Percentiles rank a stretch among this genome's conserved stretches.
These are phyloP conservation scores for Cantharis rufa DNA, from an alignment of 2,888 invertebrate genomes.

Conservation along the genomic window DNA sequence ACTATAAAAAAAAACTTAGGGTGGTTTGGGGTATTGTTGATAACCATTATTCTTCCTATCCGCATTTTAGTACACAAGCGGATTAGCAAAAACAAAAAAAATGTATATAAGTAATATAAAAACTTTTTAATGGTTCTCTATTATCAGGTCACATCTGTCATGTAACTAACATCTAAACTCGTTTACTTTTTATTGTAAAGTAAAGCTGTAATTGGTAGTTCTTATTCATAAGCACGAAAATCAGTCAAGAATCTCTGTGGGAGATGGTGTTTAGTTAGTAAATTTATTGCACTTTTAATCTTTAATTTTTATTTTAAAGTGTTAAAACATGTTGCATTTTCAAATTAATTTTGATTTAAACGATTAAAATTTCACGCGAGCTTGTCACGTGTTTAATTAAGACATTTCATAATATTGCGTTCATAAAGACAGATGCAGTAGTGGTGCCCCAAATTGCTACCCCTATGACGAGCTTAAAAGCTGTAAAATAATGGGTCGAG, in stretches of 20 bases:
- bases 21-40: conserved; percentile 9
- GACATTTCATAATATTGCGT: conserved; percentile 23
- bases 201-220: conserved; percentile 38
- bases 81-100: conserved; percentile 42
- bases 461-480: conserved; percentile 51
- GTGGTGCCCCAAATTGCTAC: conserved; percentile 22
- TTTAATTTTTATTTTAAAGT: not conserved
- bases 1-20: conserved; percentile 10
- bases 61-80: conserved; percentile 28
- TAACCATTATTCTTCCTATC: conserved; percentile 17
- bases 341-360: not conserved
- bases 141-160: conserved; percentile 46
- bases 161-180: conserved; percentile 35
- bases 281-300: conserved; percentile 13
- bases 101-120: conserved; percentile 31
- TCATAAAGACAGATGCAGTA: conserved; percentile 25
- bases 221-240: conserved; percentile 40
- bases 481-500: conserved; percentile 56
- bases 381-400: conserved; percentile 9
- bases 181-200: conserved; percentile 37
- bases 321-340: not conserved
- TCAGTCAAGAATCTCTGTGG: conserved; percentile 38
- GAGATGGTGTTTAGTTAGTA: conserved; percentile 25
- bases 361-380: not conserved
- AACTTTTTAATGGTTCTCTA: conserved; percentile 41